These are phyloP conservation scores for Synergus gifuensis DNA, from an alignment of 2,888 invertebrate species.

Conservation along the genomic window DNA sequence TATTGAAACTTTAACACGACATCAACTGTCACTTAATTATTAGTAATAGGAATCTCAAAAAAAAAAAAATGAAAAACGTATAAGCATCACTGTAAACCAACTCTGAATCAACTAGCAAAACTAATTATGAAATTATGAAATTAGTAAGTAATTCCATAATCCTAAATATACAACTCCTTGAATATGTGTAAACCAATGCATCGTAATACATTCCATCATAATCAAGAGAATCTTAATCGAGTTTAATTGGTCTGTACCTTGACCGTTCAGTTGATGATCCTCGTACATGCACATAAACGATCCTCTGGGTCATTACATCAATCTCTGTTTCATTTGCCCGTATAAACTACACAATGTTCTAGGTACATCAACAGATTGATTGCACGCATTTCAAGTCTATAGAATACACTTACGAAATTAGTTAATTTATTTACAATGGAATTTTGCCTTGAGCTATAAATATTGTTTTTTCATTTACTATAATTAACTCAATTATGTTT, in stretches of 20 bases:
- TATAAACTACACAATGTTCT: conserved; percentile 1
- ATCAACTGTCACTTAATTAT: no score
- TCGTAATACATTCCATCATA: neutral
- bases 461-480: neutral
- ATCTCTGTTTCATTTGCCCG: conserved; percentile 6
- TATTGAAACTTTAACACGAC: no score
- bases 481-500: neutral
- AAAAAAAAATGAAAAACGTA: no score
- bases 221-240: neutral
- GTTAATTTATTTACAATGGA: neutral
- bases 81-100: no score
- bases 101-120: no score
- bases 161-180: no score
- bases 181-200: no score
- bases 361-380: neutral
- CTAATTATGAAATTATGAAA: no score
- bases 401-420: neutral
- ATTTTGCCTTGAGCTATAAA: conserved; percentile 1
- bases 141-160: no score
- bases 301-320: conserved; percentile 2
- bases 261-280: neutral
- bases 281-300: conserved; percentile 1
- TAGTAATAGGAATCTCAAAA: no score
- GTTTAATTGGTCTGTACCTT: neutral
- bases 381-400: neutral